phyloP scores from a whole-genome alignment of 1,140 invertebrate species.

The Acromyrmex charruanus region DNA sequence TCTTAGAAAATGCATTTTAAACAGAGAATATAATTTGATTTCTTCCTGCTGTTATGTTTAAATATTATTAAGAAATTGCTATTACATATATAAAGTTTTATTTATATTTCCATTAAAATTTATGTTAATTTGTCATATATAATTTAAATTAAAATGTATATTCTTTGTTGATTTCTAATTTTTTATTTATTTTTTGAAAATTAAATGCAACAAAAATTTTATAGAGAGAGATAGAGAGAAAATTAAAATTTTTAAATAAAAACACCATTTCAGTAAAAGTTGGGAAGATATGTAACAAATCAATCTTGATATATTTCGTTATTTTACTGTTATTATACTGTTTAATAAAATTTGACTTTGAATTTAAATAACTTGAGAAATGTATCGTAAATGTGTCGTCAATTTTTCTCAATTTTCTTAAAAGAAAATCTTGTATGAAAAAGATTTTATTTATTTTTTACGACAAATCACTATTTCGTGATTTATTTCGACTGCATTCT shows the following conservation, averaged over 20 bases:
- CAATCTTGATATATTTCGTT: not conserved
- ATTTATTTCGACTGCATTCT: not conserved
- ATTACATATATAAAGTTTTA: not conserved
- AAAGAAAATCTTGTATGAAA: not conserved
- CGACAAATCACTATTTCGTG: not conserved
- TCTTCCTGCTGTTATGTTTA: constrained; percentile 2
- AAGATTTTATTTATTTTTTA: not conserved
- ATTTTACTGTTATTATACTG: not conserved
- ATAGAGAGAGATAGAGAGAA: too few species aligned
- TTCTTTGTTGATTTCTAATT: not conserved
- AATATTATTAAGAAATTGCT: not conserved
- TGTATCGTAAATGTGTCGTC: not conserved
- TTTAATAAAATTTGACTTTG: not conserved
- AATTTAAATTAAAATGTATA: constrained; percentile 7
- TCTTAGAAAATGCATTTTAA: constrained; percentile 27
- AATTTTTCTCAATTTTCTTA: not conserved
- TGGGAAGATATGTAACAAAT: not conserved
- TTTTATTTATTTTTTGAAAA: not conserved
- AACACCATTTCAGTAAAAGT: not conserved
- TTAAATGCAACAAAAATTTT: not conserved
- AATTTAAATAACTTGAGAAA: not conserved
- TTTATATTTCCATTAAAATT: not conserved
- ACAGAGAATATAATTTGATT: not conserved
- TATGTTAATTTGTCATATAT: not conserved
- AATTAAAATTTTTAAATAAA: too few species aligned